These are phyloP conservation scores for Gnatocerus cornutus DNA, from an alignment of 2,888 invertebrate species.

Conservation along the genomic window DNA sequence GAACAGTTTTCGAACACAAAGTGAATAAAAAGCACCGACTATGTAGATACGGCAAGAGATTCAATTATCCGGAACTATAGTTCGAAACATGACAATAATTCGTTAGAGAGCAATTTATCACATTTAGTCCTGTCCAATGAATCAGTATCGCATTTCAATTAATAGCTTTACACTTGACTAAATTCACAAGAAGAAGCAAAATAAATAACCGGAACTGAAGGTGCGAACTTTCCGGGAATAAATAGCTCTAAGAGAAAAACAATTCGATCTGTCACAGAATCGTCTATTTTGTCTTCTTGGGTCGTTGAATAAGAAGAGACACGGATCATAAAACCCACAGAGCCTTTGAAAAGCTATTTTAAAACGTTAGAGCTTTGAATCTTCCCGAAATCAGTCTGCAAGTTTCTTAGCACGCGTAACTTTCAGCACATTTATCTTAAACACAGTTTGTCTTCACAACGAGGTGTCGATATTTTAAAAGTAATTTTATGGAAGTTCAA, in stretches of 20 bases:
- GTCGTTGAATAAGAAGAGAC: conserved; percentile 12
- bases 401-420: background rate
- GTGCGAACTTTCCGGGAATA: background rate
- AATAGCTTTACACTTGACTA: conserved; percentile 33
- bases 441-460: conserved; percentile 13
- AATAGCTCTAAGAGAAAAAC: conserved; percentile 5
- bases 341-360: conserved; percentile 20
- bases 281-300: conserved; percentile 25
- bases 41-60: conserved; percentile 11
- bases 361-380: conserved; percentile 28
- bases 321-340: conserved; percentile 33
- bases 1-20: background rate
- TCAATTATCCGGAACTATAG: conserved; percentile 19
- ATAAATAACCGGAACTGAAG: background rate
- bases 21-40: background rate
- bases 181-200: conserved; percentile 9
- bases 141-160: conserved; percentile 13
- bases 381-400: conserved; percentile 8
- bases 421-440: conserved; percentile 8
- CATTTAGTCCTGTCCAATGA: conserved; percentile 7
- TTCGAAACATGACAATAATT: conserved; percentile 12
- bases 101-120: conserved; percentile 12
- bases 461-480: background rate
- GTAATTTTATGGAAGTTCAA: background rate
- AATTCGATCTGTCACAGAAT: conserved; percentile 18